These are phyloP conservation scores for Pararge aegeria DNA, from an alignment of 1,140 invertebrate genomes.

Conservation along the genomic window DNA sequence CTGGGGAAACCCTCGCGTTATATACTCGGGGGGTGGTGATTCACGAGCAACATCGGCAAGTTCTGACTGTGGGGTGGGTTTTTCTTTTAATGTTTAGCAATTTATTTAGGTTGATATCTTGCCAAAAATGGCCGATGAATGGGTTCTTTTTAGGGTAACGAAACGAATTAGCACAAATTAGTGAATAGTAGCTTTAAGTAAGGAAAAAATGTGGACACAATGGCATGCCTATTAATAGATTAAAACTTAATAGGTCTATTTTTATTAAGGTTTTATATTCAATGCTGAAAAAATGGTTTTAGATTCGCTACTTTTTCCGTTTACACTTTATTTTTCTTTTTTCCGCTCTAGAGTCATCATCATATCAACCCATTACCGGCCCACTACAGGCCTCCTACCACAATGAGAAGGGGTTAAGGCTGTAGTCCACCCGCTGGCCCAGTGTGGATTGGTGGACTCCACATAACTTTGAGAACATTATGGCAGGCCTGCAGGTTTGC, in stretches of 20 bases:
- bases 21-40: constrained; percentile 45
- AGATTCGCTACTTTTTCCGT: too few species aligned
- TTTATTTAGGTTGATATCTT: constrained; percentile 5
- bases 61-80: constrained; percentile 20
- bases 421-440: too few species aligned
- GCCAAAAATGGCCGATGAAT: constrained; percentile 1
- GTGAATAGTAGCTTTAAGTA: background rate
- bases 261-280: background rate
- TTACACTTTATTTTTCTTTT: too few species aligned
- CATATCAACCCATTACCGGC: too few species aligned
- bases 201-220: background rate
- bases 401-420: too few species aligned
- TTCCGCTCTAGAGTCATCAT: too few species aligned
- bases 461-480: too few species aligned
- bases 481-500: too few species aligned
- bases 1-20: constrained; percentile 45
- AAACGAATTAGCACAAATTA: background rate
- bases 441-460: too few species aligned
- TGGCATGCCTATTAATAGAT: background rate
- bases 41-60: constrained; percentile 25
- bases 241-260: background rate
- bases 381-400: too few species aligned
- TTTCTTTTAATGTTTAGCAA: constrained; percentile 16
- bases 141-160: background rate
- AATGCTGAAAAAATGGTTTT: too few species aligned